phyloP scores from a whole-genome alignment of 2,888 invertebrate species.

The Miltochrista miniata region DNA sequence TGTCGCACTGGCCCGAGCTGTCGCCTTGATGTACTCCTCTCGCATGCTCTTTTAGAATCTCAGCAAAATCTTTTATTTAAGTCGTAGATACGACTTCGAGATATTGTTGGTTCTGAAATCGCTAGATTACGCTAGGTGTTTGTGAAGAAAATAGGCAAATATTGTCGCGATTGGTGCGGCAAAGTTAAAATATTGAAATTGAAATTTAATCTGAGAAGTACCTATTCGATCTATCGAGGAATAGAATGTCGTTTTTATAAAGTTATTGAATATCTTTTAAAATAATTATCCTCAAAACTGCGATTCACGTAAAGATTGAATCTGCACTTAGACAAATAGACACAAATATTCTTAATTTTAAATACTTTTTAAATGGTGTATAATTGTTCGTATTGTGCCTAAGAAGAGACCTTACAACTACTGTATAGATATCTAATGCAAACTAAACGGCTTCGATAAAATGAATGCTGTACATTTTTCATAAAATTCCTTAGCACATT shows the following conservation, averaged over 20 bases:
- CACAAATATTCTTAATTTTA: too few relatives aligned
- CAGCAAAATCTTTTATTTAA: constrained; percentile 8
- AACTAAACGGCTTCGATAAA: neutral
- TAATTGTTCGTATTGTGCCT: too few relatives aligned
- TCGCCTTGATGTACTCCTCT: constrained; percentile 4
- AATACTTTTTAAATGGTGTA: too few relatives aligned
- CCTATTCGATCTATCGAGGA: too few relatives aligned
- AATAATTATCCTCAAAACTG: too few relatives aligned
- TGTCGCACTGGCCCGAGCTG: constrained; percentile 8
- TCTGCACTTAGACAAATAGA: too few relatives aligned
- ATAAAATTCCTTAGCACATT: constrained; percentile 42
- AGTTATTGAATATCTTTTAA: too few relatives aligned
- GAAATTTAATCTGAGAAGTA: too few relatives aligned
- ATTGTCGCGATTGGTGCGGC: constrained; percentile 1
- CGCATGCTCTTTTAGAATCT: neutral
- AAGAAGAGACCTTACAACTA: too few relatives aligned
- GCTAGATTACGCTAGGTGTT: neutral
- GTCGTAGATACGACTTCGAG: neutral
- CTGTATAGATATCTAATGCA: too few relatives aligned
- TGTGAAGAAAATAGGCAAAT: neutral
- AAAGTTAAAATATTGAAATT: neutral
- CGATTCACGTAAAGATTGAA: too few relatives aligned
- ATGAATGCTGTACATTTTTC: constrained; percentile 8
- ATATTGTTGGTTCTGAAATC: neutral
- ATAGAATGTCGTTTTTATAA: too few relatives aligned